Conservation (phyloP, 2,797 vertebrate genomes). For the Alfaro cultratus region DNA sequence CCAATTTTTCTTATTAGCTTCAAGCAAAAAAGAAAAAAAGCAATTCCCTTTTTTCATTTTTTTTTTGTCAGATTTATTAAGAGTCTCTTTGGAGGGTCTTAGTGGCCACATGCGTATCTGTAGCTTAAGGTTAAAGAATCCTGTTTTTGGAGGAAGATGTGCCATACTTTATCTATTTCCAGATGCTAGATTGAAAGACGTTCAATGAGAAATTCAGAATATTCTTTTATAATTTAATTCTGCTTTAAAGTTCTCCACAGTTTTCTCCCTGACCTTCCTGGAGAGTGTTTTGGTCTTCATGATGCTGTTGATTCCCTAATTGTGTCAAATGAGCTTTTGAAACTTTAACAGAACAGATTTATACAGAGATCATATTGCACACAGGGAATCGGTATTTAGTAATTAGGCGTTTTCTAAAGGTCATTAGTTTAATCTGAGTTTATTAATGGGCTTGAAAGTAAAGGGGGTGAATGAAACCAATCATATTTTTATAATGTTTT, state of each 20-base stretch:
- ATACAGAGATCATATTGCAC: background rate
- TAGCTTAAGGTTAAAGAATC: background rate
- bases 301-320: background rate
- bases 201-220: background rate
- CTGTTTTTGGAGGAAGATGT: background rate
- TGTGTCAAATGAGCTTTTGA: background rate
- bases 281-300: background rate
- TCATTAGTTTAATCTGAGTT: background rate
- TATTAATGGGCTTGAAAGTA: background rate
- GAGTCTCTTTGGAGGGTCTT: background rate
- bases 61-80: background rate
- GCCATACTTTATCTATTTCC: background rate
- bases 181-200: background rate
- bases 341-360: background rate
- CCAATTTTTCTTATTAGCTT: no score
- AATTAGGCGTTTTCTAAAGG: background rate
- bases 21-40: no score
- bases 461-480: background rate
- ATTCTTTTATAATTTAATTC: background rate
- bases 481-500: background rate
- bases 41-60: no score
- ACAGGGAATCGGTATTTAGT: background rate
- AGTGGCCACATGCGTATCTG: background rate
- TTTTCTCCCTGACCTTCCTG: background rate
- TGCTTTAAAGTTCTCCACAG: background rate